Evolutionary conservation across 1,140 invertebrate genomes (phyloP).

Genomic region (Hydropsyche tenuis): DNA sequence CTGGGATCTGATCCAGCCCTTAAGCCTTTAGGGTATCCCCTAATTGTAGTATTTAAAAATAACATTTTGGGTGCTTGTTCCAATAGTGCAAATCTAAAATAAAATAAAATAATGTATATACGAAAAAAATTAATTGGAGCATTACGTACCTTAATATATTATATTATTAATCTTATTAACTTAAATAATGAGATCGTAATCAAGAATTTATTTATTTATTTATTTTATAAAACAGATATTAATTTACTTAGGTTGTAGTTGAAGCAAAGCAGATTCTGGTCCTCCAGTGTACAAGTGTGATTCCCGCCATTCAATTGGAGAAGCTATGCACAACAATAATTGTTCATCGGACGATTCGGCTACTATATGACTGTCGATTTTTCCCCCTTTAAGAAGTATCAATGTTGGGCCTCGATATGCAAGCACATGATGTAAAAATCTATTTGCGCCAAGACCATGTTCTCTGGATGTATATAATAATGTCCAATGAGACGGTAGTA

Average conservation of each 20-base stretch:
- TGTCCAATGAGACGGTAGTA: slow-evolving; percentile 81
- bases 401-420: slow-evolving; percentile 85
- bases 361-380: slow-evolving; percentile 39
- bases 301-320: slow-evolving; percentile 85
- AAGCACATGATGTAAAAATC: slow-evolving; percentile 86
- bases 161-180: no score
- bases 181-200: no score
- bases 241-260: slow-evolving; percentile 80
- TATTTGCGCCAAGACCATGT: slow-evolving; percentile 84
- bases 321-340: slow-evolving; percentile 78
- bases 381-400: slow-evolving; percentile 71
- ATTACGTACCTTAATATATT: no score
- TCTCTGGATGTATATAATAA: slow-evolving; percentile 82
- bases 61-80: slow-evolving; percentile 78
- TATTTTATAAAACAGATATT: no score
- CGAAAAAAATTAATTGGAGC: no score
- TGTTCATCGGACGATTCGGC: slow-evolving; percentile 63
- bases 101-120: slow-evolving; percentile 37
- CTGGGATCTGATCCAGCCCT: slow-evolving; percentile 80
- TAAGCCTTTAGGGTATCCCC: slow-evolving; percentile 85
- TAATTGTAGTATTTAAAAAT: slow-evolving; percentile 82
- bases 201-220: no score
- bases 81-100: slow-evolving; percentile 69
- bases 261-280: slow-evolving; percentile 77
- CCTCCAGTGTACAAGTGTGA: slow-evolving; percentile 84